These are phyloP conservation scores for Meteorus sp. DNA, from an alignment of 1,140 invertebrate genomes.

Conservation along the genomic window DNA sequence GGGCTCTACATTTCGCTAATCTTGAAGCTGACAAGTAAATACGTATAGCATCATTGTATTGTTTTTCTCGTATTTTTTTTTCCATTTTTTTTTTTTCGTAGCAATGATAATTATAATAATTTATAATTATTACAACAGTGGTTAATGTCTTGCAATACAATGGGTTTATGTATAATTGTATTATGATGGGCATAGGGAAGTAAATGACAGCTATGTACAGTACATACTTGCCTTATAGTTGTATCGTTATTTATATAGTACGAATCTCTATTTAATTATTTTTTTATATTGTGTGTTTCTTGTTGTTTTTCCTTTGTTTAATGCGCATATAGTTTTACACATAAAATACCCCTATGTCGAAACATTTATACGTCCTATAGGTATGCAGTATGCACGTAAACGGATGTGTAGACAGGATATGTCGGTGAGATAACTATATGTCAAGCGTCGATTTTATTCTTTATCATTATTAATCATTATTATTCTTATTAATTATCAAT, in stretches of 20 bases:
- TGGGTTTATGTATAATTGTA: slow-evolving; percentile 46
- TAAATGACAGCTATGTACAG: slow-evolving; percentile 57
- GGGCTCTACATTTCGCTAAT: slow-evolving; percentile 53
- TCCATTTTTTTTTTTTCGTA: slow-evolving; percentile 36
- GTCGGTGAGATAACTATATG: slow-evolving; percentile 57
- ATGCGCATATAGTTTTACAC: slow-evolving; percentile 49
- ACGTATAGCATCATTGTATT: slow-evolving; percentile 44
- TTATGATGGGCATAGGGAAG: slow-evolving; percentile 42
- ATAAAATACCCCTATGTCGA: slow-evolving; percentile 50
- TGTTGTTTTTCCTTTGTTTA: slow-evolving; percentile 27
- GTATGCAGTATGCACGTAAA: slow-evolving; percentile 54
- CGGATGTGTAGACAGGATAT: slow-evolving; percentile 58
- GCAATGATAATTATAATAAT: slow-evolving; percentile 39
- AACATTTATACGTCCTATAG: slow-evolving; percentile 26
- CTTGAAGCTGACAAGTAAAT: slow-evolving; percentile 48
- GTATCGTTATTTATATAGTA: slow-evolving; percentile 52
- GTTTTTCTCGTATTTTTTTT: slow-evolving; percentile 19
- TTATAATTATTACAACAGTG: slow-evolving; percentile 55
- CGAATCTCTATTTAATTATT: slow-evolving; percentile 39
- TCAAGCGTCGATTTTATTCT: slow-evolving; percentile 45
- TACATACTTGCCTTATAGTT: slow-evolving; percentile 56
- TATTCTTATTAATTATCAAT: slow-evolving; percentile 33
- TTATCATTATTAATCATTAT: slow-evolving; percentile 32
- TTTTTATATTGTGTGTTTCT: slow-evolving; percentile 41
- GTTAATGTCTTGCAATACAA: slow-evolving; percentile 53